Conservation (phyloP, 2,797 vertebrate genomes). For the Typhlichthys subterraneus region DNA sequence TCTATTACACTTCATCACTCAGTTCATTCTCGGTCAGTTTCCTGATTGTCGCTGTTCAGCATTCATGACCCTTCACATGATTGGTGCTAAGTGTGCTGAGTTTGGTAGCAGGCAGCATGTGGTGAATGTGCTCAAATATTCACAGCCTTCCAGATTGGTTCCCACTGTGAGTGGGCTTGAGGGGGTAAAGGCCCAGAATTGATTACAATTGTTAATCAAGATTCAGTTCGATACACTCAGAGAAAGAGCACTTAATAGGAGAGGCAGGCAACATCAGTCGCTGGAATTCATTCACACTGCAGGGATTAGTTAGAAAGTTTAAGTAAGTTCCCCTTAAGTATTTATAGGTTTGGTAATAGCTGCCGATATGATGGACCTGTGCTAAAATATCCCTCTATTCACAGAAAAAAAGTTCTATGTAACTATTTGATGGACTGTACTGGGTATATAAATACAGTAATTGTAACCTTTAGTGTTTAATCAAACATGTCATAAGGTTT, state of each 20-base stretch:
- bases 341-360: conserved; percentile 48
- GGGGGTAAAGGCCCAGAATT: conserved; percentile 61
- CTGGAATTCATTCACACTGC: conserved; percentile 43
- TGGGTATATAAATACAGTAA: conserved; percentile 10
- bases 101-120: conserved; percentile 16
- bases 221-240: conserved; percentile 72
- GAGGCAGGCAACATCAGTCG: conserved; percentile 57
- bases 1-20: conserved; percentile 21
- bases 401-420: conserved; percentile 9
- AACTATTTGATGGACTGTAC: conserved; percentile 28
- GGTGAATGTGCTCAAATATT: conserved; percentile 62
- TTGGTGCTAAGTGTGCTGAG: conserved; percentile 61
- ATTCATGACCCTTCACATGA: conserved; percentile 63
- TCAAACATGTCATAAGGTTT: not conserved
- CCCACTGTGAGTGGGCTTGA: conserved; percentile 58
- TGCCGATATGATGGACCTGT: conserved; percentile 26
- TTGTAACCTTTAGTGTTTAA: conserved; percentile 2
- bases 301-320: conserved; percentile 47
- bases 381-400: conserved; percentile 22
- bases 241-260: conserved; percentile 64
- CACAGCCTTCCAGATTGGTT: conserved; percentile 51
- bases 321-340: conserved; percentile 54
- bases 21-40: conserved; percentile 34
- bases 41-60: conserved; percentile 62
- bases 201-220: conserved; percentile 84